Evolutionary conservation across 2,113 vertebrate genomes (phyloP).

Genomic region (Ariopsis seemanni): DNA sequence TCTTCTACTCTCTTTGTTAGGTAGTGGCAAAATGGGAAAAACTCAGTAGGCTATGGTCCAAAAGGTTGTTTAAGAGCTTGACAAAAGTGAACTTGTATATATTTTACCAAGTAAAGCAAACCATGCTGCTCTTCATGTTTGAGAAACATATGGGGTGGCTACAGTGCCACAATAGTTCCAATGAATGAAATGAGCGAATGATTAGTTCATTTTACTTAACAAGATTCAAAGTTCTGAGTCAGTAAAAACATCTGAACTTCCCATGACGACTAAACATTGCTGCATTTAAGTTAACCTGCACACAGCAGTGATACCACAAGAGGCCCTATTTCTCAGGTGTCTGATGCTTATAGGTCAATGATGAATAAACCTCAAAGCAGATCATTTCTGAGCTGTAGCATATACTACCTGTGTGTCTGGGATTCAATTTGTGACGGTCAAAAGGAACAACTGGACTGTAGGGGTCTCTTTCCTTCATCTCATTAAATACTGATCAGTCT

Average conservation of each 20-base stretch:
- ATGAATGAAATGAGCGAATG: too few relatives aligned
- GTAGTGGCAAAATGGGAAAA: background rate
- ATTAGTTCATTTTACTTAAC: too few relatives aligned
- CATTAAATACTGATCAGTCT: conserved; percentile 21
- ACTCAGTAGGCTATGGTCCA: too few relatives aligned
- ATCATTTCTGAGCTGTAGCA: background rate
- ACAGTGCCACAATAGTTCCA: too few relatives aligned
- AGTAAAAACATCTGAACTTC: too few relatives aligned
- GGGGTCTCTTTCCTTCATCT: background rate
- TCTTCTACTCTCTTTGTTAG: background rate
- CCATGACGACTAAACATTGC: background rate
- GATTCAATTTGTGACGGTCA: background rate
- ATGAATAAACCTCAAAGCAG: background rate
- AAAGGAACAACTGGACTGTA: background rate
- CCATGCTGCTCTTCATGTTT: too few relatives aligned
- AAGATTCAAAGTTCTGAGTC: too few relatives aligned
- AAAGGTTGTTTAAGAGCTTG: too few relatives aligned
- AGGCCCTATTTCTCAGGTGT: background rate
- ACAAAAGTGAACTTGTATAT: too few relatives aligned
- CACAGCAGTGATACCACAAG: background rate
- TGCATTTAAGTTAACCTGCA: background rate
- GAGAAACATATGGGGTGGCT: too few relatives aligned
- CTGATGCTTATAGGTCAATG: background rate
- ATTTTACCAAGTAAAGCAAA: too few relatives aligned
- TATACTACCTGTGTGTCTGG: background rate